A percentile compares a stretch with the other conserved stretches of the same genome.
These are phyloP conservation scores for Myiozetetes cayanensis DNA, from an alignment of 2,113 vertebrate species.

Conservation along the genomic window DNA sequence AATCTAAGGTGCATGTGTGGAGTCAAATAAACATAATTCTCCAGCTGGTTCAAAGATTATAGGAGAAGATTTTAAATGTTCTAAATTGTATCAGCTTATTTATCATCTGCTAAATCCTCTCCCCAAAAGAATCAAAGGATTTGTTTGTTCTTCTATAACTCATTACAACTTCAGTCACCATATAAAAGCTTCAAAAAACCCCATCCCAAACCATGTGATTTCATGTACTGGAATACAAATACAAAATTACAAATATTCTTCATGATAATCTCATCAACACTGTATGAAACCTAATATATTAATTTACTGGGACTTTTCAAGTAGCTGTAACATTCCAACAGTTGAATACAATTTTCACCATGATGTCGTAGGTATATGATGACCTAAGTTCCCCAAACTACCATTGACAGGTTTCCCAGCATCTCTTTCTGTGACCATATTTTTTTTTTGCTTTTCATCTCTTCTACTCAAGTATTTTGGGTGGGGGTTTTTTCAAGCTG, in stretches of 20 bases:
- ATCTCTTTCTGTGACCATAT: background rate
- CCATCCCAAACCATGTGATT: background rate
- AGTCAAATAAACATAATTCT: constrained; percentile 15
- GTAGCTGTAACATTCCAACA: background rate
- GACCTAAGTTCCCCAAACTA: background rate
- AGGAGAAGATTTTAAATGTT: background rate
- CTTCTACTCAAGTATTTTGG: background rate
- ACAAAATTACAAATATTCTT: background rate
- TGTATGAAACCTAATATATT: background rate
- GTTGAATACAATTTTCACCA: background rate
- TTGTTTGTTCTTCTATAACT: background rate
- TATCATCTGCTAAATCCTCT: background rate
- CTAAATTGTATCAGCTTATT: background rate
- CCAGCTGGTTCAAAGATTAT: background rate
- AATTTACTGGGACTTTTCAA: background rate
- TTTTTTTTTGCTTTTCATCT: background rate
- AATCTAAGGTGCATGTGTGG: background rate
- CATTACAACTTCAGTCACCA: background rate
- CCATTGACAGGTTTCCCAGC: background rate
- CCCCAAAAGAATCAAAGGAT: background rate
- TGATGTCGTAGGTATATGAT: background rate
- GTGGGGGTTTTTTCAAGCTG: background rate
- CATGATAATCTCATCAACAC: background rate
- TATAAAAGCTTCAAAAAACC: background rate
- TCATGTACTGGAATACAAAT: background rate